Base-by-base conservation (phyloP, 2,888 invertebrate genomes). In the Acleris laterana region DNA sequence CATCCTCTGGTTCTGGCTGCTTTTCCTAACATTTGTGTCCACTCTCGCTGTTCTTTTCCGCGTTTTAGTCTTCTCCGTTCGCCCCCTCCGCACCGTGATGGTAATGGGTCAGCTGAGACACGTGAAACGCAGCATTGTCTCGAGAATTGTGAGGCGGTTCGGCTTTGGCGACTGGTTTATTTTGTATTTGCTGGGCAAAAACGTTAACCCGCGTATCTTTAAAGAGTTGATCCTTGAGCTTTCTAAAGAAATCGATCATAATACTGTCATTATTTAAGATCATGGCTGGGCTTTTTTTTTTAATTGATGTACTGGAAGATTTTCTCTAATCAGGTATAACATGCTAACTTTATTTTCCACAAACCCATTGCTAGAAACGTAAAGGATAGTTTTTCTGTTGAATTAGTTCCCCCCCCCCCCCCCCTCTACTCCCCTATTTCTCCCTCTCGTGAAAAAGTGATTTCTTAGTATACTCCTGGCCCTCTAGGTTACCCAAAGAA, bases 161-260 rank as follows among this genome's bases (percentile, higher is more conserved):
- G 92, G 93, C 62, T 95, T 95, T 68, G 96, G 96, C 0, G 97
- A 97, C 82, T 97, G 96, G 95, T 97, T 97, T 82, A 81, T 97
- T 44, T 85, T 97, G 11, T 95, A 96, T 81, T 95, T 96, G 78
- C 90, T 97, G 55, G 95, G 96, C 65, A 95, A 95, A 78, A 97
- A 97, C 82, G 94, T 97, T 74, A 96, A 96, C 81, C 95, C 95
- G 0, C 85, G 95, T 19, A 87, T 95, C 59, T 96, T 94, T 81
- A 93, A 94, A 70, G 95, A 96, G 73, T 82, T 96, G 53, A 84
- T 96, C 63, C 75, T 93, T 55, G 93, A 94, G 69, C 80, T 95
- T 52, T 87, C 89, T 32, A 89, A 88, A 70, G 87, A 88, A 60
- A 71, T 90, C 13, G 85, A 90, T 19, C 80, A 83, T 49, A 77